Base-by-base conservation (phyloP, 1,140 invertebrate species). In the Drosophila truncata region DNA sequence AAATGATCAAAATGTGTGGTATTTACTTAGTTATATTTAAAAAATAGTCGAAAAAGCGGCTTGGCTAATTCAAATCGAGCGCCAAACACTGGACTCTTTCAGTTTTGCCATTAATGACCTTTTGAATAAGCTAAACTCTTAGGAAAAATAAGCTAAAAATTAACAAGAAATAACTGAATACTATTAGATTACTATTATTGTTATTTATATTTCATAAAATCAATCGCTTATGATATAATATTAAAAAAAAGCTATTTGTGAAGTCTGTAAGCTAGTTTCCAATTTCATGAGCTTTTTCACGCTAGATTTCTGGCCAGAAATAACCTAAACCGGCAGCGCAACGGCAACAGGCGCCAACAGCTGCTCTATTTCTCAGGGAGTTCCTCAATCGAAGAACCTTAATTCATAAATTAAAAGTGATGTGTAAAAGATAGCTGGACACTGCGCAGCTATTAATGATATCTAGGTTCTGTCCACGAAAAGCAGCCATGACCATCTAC, bases 401-500 rank as follows among this genome's bases (percentile, higher is more conserved):
- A 71, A 72, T 71, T 71, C 39, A 71, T 71, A 49, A 72, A 72
- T 72, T 59, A 49, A 71, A 72, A 72, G 69, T 71, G 50, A 72
- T 71, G 69, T 35, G 37, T 58, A 39, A 25, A 59, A 71, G 42
- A 39, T 72, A 72, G 69, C 57, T 39, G 37, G 16, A 33, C 20
- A n/a, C 18, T 44, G 39, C 20, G 29, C 23, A 35, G n/a, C 46
- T 23, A 23, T 66, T 35, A 13, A 70, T 67, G 66, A 44, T 25
- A 42, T 44, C 23, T 67, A 18, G n/a, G 23, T 52, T 44, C 9
- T 23, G 20, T 29, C n/a, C 63, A 49, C 66, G 37, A 23, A 41
- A 70, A 23, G 29, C 46, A 65, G 46, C 23, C 20, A 54, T 69
- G 35, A 69, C 20, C 31, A 91, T 88, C 80, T 92, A 86, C 61